phyloP scores from a whole-genome alignment of 2,797 vertebrate genomes.

The Chanos chanos region DNA sequence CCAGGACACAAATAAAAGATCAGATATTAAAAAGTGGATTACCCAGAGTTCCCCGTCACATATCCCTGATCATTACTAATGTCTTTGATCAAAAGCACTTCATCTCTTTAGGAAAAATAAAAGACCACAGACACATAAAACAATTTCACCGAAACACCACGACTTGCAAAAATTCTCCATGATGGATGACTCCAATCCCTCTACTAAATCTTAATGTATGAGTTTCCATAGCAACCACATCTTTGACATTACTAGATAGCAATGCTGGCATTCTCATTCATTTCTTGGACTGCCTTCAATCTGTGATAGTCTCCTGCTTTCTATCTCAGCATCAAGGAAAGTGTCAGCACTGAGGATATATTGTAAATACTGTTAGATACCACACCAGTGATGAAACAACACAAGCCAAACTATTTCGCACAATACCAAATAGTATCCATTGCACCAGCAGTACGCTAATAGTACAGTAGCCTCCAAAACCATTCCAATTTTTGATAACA shows the following conservation, averaged over 20 bases:
- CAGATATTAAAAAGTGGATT: not conserved
- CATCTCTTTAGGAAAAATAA: not conserved
- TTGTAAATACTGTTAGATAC: too few species aligned
- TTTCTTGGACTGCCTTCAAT: conserved; percentile 32
- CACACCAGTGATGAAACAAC: too few species aligned
- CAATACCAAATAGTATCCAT: not conserved
- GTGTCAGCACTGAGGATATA: too few species aligned
- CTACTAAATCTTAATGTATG: conserved; percentile 42
- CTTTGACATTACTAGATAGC: conserved; percentile 42
- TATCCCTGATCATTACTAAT: conserved; percentile 11
- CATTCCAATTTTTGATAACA: too few species aligned
- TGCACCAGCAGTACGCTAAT: too few species aligned
- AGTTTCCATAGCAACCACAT: conserved; percentile 50
- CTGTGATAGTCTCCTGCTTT: conserved; percentile 17
- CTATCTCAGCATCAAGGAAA: conserved; percentile 18
- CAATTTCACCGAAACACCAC: too few species aligned
- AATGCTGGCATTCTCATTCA: conserved; percentile 28
- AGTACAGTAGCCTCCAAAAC: too few species aligned
- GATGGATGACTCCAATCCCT: conserved; percentile 41
- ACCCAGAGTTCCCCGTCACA: not conserved
- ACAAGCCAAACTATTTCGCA: too few species aligned
- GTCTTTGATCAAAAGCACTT: conserved; percentile 23
- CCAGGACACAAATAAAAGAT: not conserved
- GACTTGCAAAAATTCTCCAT: conserved; percentile 23
- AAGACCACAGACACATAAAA: conserved; percentile 28